Evolutionary conservation across 2,797 vertebrate species (phyloP), one percentile per base, ranked within the genome.

Genomic region (Momotus momota): DNA sequence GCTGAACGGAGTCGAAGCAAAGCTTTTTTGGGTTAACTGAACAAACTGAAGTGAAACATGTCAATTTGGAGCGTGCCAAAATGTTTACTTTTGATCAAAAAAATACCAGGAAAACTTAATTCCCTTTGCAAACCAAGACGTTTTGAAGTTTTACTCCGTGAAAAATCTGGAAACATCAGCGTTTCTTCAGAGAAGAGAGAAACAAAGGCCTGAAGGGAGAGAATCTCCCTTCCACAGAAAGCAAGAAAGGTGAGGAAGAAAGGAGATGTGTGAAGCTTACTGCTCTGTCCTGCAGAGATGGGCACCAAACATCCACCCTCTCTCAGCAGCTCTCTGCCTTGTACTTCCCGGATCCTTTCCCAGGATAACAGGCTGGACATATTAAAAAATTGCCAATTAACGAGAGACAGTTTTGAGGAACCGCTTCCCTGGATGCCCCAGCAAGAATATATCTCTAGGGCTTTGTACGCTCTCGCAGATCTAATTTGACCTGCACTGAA

Each of bases 21-120:
- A 93, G 48, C 25, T 82, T 90, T 90, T n/a, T 11, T 35, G 67
- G 67, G 60, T 89, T 74, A 95, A 94, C 25, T 61, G 81, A 96
- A 69, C 13, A 67, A 86, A 67, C 14, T 73, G 7, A 87, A 85
- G 64, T 20, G 70, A 79, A 86, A 27, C 17, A 45, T 19, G 29
- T 38, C 15, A 25, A 43, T 71, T 84, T 77, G 74, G 64, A 79
- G 26, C 60, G 73, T 9, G 13, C 6, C 71, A 77, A 70, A 88
- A 74, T 7, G 57, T 80, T 29, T 84, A 80, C 17, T 90, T 93
- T n/a, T 77, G 43, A 87, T 80, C 22, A 84, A 82, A 92, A 60
- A 90, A 93, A 35, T 19, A 18, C 35, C 7, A 5, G 35, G 23
- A 86, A 86, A 88, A 89, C 33, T 60, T 40, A 79, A 1, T 74